Base-by-base conservation (phyloP, 1,140 invertebrate genomes). In the Kradibia gibbosae region DNA sequence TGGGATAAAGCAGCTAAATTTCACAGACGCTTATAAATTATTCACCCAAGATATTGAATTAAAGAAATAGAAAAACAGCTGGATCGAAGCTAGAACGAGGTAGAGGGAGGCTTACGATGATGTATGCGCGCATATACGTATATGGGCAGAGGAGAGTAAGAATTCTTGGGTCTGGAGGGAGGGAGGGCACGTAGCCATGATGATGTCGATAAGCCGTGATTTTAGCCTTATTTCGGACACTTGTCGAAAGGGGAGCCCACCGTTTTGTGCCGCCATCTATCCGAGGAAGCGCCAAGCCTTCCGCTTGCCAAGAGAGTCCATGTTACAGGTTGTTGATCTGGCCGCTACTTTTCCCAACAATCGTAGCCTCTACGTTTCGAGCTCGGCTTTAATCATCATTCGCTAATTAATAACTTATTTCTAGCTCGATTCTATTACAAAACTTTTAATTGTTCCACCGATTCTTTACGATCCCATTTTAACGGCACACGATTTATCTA, bases 211-310 rank as follows among this genome's bases (percentile, higher is more conserved):
- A 85, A 78, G 65, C 80, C 71, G 83, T 86, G 86, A 88, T 88
- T 89, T 86, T 86, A 85, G 85, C 82, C 85, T 76, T 70, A 82
- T 76, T 86, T 87, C 84, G 81, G 82, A 57, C 67, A 74, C 85
- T 88, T 84, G 81, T 55, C 28, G 15, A 31, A 55, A 57, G 55
- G 15, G 2, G 67, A 73, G 67, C 70, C 75, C 78, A 90, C 87
- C 83, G 88, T 85, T 86, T 84, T 55, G 87, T 87, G 89, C 71
- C 86, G 90, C 90, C 90, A 91, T 91, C 90, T 90, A 86, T 39
- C 84, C 65, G 57, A 10, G 39, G 53, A 80, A 81, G 77, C 80
- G 22, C 72, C 78, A 91, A 91, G 84, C 83, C 83, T 81, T 74
- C 90, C 20, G 28, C n/a, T n/a, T 53, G 15, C 5, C 5, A 60